Conservation (phyloP, 1,140 invertebrate species). For the Drosophila sproati region DNA sequence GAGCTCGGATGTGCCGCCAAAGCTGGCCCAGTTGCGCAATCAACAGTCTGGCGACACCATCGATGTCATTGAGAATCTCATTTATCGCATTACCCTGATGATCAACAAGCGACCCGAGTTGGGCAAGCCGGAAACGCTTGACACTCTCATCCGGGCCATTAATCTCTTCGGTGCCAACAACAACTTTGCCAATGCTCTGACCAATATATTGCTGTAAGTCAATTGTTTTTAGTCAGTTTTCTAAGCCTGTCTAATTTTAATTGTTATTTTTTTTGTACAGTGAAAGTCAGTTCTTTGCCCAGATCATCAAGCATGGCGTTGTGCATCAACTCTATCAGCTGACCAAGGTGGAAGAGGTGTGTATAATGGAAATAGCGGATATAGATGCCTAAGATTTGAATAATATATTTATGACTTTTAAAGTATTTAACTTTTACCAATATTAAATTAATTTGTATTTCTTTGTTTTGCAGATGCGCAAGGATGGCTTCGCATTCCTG, state of each 20-base stretch:
- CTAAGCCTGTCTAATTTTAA: neutral
- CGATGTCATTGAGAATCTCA: slow-evolving; percentile 78
- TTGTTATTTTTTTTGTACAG: slow-evolving; percentile 27
- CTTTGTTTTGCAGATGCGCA: slow-evolving; percentile 56
- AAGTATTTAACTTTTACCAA: too few relatives aligned
- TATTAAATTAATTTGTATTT: neutral
- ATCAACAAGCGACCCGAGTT: slow-evolving; percentile 74
- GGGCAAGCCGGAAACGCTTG: slow-evolving; percentile 76
- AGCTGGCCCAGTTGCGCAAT: slow-evolving; percentile 52
- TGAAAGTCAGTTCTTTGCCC: slow-evolving; percentile 82
- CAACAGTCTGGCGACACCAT: slow-evolving; percentile 63
- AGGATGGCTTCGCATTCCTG: slow-evolving; percentile 75
- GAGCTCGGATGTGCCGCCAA: slow-evolving; percentile 73
- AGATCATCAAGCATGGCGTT: slow-evolving; percentile 80
- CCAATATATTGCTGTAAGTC: slow-evolving; percentile 82
- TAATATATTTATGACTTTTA: too few relatives aligned
- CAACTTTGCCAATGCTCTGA: slow-evolving; percentile 74
- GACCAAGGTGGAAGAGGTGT: slow-evolving; percentile 74
- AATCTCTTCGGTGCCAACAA: slow-evolving; percentile 77
- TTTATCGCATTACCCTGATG: slow-evolving; percentile 78
- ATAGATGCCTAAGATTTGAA: too few relatives aligned
- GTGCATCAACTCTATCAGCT: slow-evolving; percentile 79
- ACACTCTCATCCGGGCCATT: slow-evolving; percentile 74
- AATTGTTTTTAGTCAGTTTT: neutral
- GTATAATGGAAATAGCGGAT: too few relatives aligned